phyloP scores from a whole-genome alignment of 2,888 invertebrate species.

The Rotaria sp. region DNA sequence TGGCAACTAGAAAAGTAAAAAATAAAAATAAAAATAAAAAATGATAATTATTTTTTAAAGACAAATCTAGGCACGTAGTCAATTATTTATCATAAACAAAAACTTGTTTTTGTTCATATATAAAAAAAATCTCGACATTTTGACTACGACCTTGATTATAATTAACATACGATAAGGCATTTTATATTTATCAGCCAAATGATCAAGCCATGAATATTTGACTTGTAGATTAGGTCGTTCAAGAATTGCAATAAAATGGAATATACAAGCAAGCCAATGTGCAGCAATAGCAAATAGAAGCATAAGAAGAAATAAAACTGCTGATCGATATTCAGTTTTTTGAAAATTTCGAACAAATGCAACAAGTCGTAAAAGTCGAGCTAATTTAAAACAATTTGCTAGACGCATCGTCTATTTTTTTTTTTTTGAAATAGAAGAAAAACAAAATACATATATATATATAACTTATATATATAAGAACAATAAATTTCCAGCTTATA shows the following conservation, averaged over 20 bases:
- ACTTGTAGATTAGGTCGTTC: conserved; percentile 48
- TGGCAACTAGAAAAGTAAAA: conserved; percentile 41
- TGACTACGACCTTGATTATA: background rate
- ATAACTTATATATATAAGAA: background rate
- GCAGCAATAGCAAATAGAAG: conserved; percentile 54
- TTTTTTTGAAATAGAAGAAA: background rate
- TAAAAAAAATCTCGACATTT: too few relatives aligned
- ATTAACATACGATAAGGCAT: conserved; percentile 31
- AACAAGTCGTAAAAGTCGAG: conserved; percentile 46
- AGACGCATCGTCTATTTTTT: background rate
- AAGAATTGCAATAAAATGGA: conserved; percentile 55
- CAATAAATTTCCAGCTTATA: background rate
- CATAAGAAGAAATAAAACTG: conserved; percentile 53
- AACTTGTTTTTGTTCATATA: too few relatives aligned
- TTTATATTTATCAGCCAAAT: conserved; percentile 46
- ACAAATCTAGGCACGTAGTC: too few relatives aligned
- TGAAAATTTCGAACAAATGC: conserved; percentile 53
- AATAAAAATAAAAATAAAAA: too few relatives aligned
- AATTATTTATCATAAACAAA: too few relatives aligned
- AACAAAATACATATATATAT: background rate
- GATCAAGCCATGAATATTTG: conserved; percentile 52
- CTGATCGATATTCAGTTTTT: conserved; percentile 54
- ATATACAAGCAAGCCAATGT: conserved; percentile 56
- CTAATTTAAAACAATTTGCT: conserved; percentile 8
- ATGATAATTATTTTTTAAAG: too few relatives aligned